Percentiles rank a stretch among this genome's conserved stretches.
Conservation (phyloP, 2,888 invertebrate genomes). For the Anodontia alba region DNA sequence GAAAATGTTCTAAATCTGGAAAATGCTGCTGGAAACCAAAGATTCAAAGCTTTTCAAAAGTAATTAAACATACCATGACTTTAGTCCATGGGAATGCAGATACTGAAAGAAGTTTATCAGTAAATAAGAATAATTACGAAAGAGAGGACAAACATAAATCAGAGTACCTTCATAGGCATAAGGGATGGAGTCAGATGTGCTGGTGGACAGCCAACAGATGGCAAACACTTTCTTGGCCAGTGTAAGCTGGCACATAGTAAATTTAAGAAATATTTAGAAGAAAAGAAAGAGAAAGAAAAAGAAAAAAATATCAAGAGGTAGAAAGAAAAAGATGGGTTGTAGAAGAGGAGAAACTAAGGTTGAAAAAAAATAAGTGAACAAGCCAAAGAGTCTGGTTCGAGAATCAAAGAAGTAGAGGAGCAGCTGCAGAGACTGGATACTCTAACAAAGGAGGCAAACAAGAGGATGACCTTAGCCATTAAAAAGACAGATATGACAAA, state of each 20-base stretch:
- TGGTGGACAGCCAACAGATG: too few species aligned
- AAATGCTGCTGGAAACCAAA: constrained; percentile 16
- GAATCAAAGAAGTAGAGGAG: neutral
- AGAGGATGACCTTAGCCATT: neutral
- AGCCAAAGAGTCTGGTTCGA: neutral
- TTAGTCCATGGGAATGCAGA: constrained; percentile 19
- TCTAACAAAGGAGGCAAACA: neutral
- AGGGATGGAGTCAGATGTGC: too few species aligned
- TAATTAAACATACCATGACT: constrained; percentile 27
- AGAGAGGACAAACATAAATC: too few species aligned
- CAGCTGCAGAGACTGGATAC: neutral
- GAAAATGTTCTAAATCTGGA: neutral
- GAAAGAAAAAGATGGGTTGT: neutral
- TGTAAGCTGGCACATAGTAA: too few species aligned
- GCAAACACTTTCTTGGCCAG: too few species aligned
- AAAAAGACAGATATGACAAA: neutral
- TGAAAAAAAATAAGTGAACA: neutral
- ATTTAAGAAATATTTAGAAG: too few species aligned
- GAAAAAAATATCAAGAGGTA: neutral
- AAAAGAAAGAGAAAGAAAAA: neutral
- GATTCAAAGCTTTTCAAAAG: constrained; percentile 22
- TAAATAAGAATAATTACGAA: neutral
- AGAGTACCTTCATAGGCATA: too few species aligned
- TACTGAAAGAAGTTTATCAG: constrained; percentile 26
- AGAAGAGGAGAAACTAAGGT: neutral